Conservation (phyloP, 2,888 invertebrate genomes). For the Chrysodeixis includens region DNA sequence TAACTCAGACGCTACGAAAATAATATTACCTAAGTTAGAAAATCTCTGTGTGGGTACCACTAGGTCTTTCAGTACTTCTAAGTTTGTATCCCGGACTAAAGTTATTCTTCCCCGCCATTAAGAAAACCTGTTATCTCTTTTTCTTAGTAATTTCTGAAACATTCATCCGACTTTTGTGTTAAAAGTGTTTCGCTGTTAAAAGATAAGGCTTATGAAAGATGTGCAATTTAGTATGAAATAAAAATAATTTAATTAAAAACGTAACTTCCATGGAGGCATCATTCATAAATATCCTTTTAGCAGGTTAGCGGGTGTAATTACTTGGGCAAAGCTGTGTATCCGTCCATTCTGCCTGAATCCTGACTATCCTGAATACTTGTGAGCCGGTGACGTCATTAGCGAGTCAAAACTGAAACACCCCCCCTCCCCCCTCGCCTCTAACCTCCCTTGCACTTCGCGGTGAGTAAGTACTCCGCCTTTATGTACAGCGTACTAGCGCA, state of each 20-base stretch:
- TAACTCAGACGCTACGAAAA: too few species aligned
- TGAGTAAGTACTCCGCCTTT: conserved; percentile 27
- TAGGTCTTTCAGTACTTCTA: neutral
- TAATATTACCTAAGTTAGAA: too few species aligned
- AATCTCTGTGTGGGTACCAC: neutral
- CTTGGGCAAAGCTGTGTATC: conserved; percentile 43
- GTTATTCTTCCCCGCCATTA: neutral
- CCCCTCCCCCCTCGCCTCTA: neutral
- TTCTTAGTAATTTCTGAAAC: neutral
- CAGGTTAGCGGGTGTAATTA: conserved; percentile 46
- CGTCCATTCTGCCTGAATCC: conserved; percentile 39
- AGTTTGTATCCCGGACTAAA: neutral
- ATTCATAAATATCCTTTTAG: conserved; percentile 36
- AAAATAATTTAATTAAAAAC: conserved; percentile 31
- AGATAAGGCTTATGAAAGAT: neutral
- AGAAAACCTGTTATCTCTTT: neutral
- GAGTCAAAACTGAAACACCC: conserved; percentile 40
- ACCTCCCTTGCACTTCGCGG: conserved; percentile 24
- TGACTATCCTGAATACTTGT: conserved; percentile 41
- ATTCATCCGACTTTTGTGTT: neutral
- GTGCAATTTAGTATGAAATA: neutral
- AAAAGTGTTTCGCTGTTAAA: neutral
- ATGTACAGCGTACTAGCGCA: conserved; percentile 17
- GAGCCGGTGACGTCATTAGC: conserved; percentile 57
- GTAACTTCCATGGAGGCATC: conserved; percentile 14